Evolutionary conservation across 2,797 vertebrate species (phyloP).

Genomic region (Aselliscus stoliczkanus): DNA sequence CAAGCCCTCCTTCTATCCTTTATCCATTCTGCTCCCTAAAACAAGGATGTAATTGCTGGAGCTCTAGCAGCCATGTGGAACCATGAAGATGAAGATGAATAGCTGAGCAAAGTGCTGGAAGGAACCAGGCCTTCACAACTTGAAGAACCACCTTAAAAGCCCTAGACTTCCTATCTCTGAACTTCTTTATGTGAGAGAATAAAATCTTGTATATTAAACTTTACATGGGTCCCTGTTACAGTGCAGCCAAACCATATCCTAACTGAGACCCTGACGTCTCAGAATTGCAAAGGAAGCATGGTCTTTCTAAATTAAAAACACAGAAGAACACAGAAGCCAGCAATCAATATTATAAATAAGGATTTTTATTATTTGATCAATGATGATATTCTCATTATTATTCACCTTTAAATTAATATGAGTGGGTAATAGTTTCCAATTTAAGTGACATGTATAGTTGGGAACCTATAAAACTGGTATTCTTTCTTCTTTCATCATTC

Average conservation of each 20-base stretch:
- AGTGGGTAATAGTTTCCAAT: no score
- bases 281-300: rapidly evolving
- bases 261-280: not conserved
- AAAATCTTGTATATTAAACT: not conserved
- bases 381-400: not conserved
- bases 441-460: not conserved
- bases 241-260: not conserved
- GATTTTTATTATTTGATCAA: no score
- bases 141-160: not conserved
- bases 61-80: not conserved
- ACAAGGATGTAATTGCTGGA: not conserved
- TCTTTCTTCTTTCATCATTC: not conserved
- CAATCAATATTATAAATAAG: not conserved
- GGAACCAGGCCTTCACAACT: not conserved
- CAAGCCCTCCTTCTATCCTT: not conserved
- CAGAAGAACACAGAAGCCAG: not conserved
- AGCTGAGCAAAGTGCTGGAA: not conserved
- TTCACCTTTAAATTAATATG: no score
- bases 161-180: not conserved
- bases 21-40: not conserved
- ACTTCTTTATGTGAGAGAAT: not conserved
- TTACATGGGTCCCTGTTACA: not conserved
- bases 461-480: not conserved
- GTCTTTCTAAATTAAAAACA: not conserved
- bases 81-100: not conserved